A percentile compares a stretch with the other conserved stretches of the same genome.
These are phyloP conservation scores for Piezodorus guildinii DNA, from an alignment of 1,140 invertebrate species.

Conservation along the genomic window DNA sequence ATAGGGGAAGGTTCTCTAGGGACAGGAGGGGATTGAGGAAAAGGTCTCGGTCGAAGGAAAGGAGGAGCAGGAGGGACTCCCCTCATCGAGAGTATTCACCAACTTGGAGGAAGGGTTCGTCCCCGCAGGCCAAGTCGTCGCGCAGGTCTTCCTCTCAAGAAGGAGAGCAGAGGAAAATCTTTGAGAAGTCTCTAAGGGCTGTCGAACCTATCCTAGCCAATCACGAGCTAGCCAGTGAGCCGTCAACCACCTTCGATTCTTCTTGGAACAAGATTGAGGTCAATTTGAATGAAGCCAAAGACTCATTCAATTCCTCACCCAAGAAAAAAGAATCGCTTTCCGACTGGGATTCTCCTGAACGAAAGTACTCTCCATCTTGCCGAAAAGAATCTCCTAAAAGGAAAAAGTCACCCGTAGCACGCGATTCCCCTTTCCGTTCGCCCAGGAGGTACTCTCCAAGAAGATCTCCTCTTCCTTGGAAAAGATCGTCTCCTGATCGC, in stretches of 20 bases:
- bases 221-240: neutral
- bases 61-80: neutral
- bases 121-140: neutral
- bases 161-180: neutral
- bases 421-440: neutral
- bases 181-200: neutral
- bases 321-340: neutral
- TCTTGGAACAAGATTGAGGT: no score
- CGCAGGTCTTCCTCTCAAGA: neutral
- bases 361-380: neutral
- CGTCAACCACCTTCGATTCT: neutral
- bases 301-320: neutral
- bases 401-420: neutral
- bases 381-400: conserved; percentile 7
- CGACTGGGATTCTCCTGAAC: neutral
- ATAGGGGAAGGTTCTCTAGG: neutral
- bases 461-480: neutral
- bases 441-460: neutral
- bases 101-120: neutral
- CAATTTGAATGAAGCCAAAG: no score
- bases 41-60: conserved; percentile 7
- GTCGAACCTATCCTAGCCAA: neutral
- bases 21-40: neutral
- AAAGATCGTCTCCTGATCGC: conserved; percentile 6
- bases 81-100: neutral